Conservation (phyloP, 92 coral and sea anemone species). For the Pocillopora grandis region DNA sequence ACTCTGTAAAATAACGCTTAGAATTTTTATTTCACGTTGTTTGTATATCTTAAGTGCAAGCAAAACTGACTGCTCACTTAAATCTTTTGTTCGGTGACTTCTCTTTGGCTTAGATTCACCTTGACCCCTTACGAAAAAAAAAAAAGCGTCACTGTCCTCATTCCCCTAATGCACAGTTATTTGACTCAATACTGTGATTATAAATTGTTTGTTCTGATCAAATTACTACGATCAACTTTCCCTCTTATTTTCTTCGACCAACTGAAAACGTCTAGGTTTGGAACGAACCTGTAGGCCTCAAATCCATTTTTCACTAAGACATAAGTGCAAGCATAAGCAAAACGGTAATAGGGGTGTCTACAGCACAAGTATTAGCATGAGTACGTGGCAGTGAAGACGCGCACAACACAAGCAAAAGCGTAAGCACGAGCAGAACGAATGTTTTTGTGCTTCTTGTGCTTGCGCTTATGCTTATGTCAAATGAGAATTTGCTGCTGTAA, state of each 20-base stretch:
- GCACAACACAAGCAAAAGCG: background rate
- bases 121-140: background rate
- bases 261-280: background rate
- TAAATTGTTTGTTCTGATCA: background rate
- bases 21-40: no score
- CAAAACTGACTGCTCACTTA: no score
- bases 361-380: background rate
- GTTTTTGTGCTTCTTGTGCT: background rate
- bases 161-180: background rate
- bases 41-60: no score
- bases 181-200: background rate
- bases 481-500: conserved; percentile 1
- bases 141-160: background rate
- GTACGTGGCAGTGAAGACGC: background rate
- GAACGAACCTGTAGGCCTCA: conserved; percentile 4
- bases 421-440: background rate
- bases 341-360: background rate
- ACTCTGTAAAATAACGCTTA: no score
- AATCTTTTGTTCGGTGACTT: no score
- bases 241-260: background rate
- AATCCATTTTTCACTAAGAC: conserved; percentile 6
- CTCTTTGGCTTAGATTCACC: background rate
- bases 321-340: background rate
- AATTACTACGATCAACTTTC: background rate
- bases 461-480: background rate